Evolutionary conservation across 1,140 invertebrate genomes (phyloP).

Genomic region (Aphaenogaster floridana): DNA sequence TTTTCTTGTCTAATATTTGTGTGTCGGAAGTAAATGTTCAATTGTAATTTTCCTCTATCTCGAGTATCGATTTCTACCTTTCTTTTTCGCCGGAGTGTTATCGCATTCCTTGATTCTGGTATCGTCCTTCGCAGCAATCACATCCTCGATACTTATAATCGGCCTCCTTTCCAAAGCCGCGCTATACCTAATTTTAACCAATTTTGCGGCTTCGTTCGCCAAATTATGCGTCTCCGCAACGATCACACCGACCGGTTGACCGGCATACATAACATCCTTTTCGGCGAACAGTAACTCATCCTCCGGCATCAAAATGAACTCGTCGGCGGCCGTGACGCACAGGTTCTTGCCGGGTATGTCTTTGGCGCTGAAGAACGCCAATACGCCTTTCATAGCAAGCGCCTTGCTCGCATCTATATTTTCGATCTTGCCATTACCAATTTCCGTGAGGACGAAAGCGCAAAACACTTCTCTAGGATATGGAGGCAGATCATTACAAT

Average conservation of each 20-base stretch:
- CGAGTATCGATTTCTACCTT: slow-evolving; percentile 74
- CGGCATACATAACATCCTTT: slow-evolving; percentile 88
- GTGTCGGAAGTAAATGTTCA: background rate
- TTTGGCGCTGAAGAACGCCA: slow-evolving; percentile 90
- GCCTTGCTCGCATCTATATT: slow-evolving; percentile 88
- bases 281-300: slow-evolving; percentile 86
- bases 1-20: background rate
- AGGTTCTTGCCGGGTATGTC: slow-evolving; percentile 92
- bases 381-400: slow-evolving; percentile 90
- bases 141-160: slow-evolving; percentile 89
- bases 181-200: slow-evolving; percentile 90
- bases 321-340: slow-evolving; percentile 82
- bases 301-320: slow-evolving; percentile 63
- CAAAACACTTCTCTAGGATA: slow-evolving; percentile 89
- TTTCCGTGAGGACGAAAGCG: slow-evolving; percentile 89
- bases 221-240: slow-evolving; percentile 88
- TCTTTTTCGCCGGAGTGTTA: slow-evolving; percentile 81
- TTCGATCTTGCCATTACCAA: slow-evolving; percentile 87
- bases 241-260: slow-evolving; percentile 92
- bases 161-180: slow-evolving; percentile 85
- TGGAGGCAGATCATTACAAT: slow-evolving; percentile 89
- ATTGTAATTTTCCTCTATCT: background rate
- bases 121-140: slow-evolving; percentile 85
- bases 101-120: slow-evolving; percentile 77
- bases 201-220: slow-evolving; percentile 89